Conservation (phyloP, 2,797 vertebrate species). For the Hemibagrus guttatus region DNA sequence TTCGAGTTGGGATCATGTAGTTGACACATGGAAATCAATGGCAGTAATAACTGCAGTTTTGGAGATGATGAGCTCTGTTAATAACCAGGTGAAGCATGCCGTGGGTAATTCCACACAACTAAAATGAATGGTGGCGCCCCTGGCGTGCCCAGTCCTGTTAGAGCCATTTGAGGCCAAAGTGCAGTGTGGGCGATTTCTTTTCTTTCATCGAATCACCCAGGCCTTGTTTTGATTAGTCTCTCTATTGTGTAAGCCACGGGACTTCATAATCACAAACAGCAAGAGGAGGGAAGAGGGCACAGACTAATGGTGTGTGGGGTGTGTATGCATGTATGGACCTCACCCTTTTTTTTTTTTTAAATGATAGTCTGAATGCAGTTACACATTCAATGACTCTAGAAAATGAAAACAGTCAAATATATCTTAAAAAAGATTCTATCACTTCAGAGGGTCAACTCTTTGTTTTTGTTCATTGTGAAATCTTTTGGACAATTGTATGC, state of each 20-base stretch:
- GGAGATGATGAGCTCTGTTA: slow-evolving; percentile 42
- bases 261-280: slow-evolving; percentile 25
- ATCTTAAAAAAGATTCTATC: neutral
- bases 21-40: slow-evolving; percentile 60
- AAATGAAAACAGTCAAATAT: neutral
- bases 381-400: neutral
- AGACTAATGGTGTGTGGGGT: neutral
- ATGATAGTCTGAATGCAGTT: neutral
- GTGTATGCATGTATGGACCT: neutral
- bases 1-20: slow-evolving; percentile 31
- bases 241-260: slow-evolving; percentile 11
- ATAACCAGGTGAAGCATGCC: slow-evolving; percentile 16
- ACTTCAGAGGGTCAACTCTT: no score
- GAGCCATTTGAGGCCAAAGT: slow-evolving; percentile 76
- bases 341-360: neutral
- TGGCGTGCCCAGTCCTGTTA: slow-evolving; percentile 75
- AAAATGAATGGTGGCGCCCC: slow-evolving; percentile 64
- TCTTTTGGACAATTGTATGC: no score
- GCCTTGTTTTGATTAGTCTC: slow-evolving; percentile 41
- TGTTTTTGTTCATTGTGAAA: no score
- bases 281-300: neutral
- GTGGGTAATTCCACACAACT: slow-evolving; percentile 67
- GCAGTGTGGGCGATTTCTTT: slow-evolving; percentile 79
- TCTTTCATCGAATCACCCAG: slow-evolving; percentile 57
- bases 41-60: slow-evolving; percentile 53